Evolutionary conservation across 1,140 invertebrate genomes (phyloP), one percentile per base, ranked within the genome.

Genomic region (Oncopeltus fasciatus): DNA sequence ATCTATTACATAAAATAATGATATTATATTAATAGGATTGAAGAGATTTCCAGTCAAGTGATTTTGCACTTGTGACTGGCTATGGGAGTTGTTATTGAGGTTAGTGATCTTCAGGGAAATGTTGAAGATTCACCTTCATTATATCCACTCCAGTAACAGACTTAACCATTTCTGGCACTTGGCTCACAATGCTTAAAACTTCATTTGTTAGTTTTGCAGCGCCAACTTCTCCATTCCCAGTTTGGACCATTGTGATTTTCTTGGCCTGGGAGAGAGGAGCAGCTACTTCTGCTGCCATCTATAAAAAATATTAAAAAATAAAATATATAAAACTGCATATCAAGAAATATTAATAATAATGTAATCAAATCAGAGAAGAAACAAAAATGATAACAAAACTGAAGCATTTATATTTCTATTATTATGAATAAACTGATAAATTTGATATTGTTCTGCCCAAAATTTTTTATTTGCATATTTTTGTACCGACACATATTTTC

Each of bases 241-340:
- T 90, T 2, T 91, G 92, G 9, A 98, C 86, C 93, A 92, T 96
- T 14, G 88, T 94, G 67, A 95, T 87, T 74, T 94, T 95, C 72
- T 91, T 94, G 2, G 88, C 83, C 73, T 95, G 89, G 3, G 91
- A 90, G 53, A 98, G 73, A 18, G 94, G 94, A 46, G 92, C 92
- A 33, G 93, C 91, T 53, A 98, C 88, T 77, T 98, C 95, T 31
- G 94, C 93, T 29, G 93, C 92, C 70, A 95, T 80, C 92, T 96
- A 66, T 21, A 69, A 53, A 18, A 53, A 14, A 53, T 20, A 46
- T 11, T 2, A 46, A 1, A 38, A 38, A 38, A 38, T 9, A 38
- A 38, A 38, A 38, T 9, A 38, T 9, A 38, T 9, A 38, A 38
- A 38, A 38, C 5, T 9, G 16, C 5, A 38, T 9, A 38, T 9